Evolutionary conservation across 2,797 vertebrate genomes (phyloP), one percentile per base, ranked within the genome.

Genomic region (Microctenopoma stevenorrisi): DNA sequence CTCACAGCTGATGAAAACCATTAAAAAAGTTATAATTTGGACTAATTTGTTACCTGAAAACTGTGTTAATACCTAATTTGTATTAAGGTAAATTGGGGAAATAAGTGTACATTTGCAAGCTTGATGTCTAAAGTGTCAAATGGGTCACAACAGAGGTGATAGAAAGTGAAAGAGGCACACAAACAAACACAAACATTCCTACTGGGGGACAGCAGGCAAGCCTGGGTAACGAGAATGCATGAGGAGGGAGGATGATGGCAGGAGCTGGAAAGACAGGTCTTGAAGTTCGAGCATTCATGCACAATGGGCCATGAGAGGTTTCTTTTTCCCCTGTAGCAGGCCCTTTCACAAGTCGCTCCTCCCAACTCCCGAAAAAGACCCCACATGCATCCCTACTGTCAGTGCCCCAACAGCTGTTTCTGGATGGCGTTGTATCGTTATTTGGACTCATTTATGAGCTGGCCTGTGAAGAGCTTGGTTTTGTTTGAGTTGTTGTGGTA

Each of bases 301-400:
- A 93, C 91, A 94, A 94, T 89, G 82, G 82, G 81, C 83, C 12
- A 49, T 89, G 87, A 92, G 88, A 91, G 81, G 75, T 68, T 91
- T 87, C 78, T 90, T 92, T 94, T 90, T 93, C 59, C 74, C 25
- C 28, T 8, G 53, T 90, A 89, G 92, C 90, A 93, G 87, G 85
- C 59, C 83, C 89, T 94, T 94, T 94, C 92, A 93, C 82, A 73
- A 38, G 68, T 85, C 75, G 60, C 85, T 74, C 81, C 83, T 85
- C 79, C 84, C 61, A 76, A 43, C 64, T 46, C 59, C 77, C 86
- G 76, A 92, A 92, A 91, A 86, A 83, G 74, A 93, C 91, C 88
- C 84, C 90, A 91, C 83, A 90, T 79, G 72, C 61, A 10, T 77
- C 83, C 76, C 83, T 86, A 47, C 59, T 75, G 83, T 84, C 81